Evolutionary conservation across 2,888 invertebrate species (phyloP), one percentile per base, ranked within the genome.

Genomic region (Tholera decimalis): DNA sequence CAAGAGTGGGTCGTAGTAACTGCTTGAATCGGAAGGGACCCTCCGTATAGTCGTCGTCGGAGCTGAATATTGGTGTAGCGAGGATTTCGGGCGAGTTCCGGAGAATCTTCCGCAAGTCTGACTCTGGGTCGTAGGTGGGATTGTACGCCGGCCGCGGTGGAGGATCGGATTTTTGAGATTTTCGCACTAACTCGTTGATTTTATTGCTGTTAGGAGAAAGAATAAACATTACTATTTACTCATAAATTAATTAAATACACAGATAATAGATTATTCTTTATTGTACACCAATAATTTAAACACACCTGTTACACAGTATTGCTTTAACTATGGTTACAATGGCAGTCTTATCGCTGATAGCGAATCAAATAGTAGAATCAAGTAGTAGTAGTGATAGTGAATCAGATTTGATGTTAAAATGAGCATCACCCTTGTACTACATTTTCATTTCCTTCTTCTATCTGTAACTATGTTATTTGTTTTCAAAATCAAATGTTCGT

Each of bases 21-120:
- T 97, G 96, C 51, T 97, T 95, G 83, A 97, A 97, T 81, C 97
- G 96, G 86, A 97, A 97, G 0, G 97, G 97, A 0, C 97, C 97
- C 47, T 96, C 96, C 11, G 96, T 95, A 77, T 97, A 96, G 73
- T 96, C 96, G 18, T 94, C 93, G 30, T 96, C 95, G 1, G 94
- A 93, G 57, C 92, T 94, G 67, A 94, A 93, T 11, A 93, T 83
- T 0, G 94, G 94, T 0, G 94, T 95, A 30, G 95, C 93, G 69
- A 95, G 90, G 43, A 94, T 94, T 83, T 95, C 94, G 0, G 95
- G 95, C 0, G 95, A 93, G 73, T 95, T 94, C 1, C 96, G 91
- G 0, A 96, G 91, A 57, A 96, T 93, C 79, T 93, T 93, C 11
- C 96, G 88, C 8, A 96, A 84, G 68, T 95, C 94, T 0, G 95